A percentile compares a stretch with the other conserved stretches of the same genome.
Evolutionary conservation across 2,888 invertebrate genomes (phyloP).

Genomic region (Eledona agricola): DNA sequence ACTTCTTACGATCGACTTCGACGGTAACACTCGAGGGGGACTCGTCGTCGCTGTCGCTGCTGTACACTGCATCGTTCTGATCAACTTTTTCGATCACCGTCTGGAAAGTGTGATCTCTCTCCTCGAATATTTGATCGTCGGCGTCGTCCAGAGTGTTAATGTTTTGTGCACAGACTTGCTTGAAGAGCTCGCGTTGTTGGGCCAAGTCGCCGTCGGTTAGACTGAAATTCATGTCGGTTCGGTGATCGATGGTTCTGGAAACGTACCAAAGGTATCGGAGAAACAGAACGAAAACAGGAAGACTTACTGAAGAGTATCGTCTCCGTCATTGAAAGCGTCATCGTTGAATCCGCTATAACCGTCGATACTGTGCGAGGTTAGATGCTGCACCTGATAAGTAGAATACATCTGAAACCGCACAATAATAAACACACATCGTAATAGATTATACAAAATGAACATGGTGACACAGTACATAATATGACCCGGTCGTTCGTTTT

Average conservation of each 20-base stretch:
- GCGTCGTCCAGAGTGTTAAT: slow-evolving; percentile 59
- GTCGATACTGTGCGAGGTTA: slow-evolving; percentile 69
- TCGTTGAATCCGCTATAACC: slow-evolving; percentile 69
- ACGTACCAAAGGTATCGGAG: slow-evolving; percentile 6
- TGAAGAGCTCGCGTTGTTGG: slow-evolving; percentile 68
- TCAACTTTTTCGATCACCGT: slow-evolving; percentile 63
- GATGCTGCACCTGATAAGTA: slow-evolving; percentile 71
- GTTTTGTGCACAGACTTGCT: slow-evolving; percentile 65
- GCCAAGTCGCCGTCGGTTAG: slow-evolving; percentile 63
- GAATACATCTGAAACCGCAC: slow-evolving; percentile 63
- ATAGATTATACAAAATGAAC: too few species aligned
- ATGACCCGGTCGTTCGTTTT: too few species aligned
- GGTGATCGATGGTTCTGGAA: slow-evolving; percentile 55
- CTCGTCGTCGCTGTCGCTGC: slow-evolving; percentile 65
- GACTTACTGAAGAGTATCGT: slow-evolving; percentile 66
- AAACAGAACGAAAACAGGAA: slow-evolving; percentile 10
- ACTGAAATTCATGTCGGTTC: slow-evolving; percentile 60
- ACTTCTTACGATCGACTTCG: slow-evolving; percentile 64
- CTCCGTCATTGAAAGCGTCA: slow-evolving; percentile 70
- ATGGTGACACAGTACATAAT: too few species aligned
- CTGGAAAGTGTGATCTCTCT: slow-evolving; percentile 63
- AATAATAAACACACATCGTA: slow-evolving; percentile 38
- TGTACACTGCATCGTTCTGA: slow-evolving; percentile 59
- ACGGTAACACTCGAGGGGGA: slow-evolving; percentile 59
- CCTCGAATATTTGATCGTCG: slow-evolving; percentile 63